Percentiles rank a stretch among this genome's conserved stretches.
phyloP scores from a whole-genome alignment of 92 coral and sea anemone species.

The Actinostola sp. region DNA sequence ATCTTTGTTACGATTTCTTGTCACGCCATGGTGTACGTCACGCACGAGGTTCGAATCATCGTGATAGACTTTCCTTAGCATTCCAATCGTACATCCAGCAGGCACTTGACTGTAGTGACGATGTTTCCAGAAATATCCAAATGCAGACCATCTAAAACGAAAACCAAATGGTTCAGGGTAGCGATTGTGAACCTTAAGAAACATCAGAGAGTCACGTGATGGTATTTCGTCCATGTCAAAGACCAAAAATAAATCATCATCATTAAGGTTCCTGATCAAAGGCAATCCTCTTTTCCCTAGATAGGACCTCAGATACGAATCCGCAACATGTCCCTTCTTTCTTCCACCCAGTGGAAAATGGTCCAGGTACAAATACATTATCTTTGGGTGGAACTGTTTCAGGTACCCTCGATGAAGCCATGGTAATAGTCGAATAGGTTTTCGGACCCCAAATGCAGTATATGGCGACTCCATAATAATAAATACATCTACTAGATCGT shows the following conservation, averaged over 20 bases:
- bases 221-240: conserved; percentile 51
- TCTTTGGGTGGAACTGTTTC: conserved; percentile 34
- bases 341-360: conserved; percentile 40
- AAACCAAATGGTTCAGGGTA: conserved; percentile 46
- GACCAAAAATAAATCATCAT: conserved; percentile 41
- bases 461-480: conserved; percentile 40
- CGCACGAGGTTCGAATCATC: conserved; percentile 39
- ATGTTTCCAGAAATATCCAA: conserved; percentile 52
- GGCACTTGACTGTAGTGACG: conserved; percentile 54
- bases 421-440: conserved; percentile 34
- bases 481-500: conserved; percentile 42
- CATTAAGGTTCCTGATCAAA: conserved; percentile 7
- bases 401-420: conserved; percentile 37
- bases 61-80: conserved; percentile 34
- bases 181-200: conserved; percentile 32
- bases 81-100: conserved; percentile 41
- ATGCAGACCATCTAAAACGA: conserved; percentile 49
- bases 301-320: conserved; percentile 36
- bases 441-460: conserved; percentile 34
- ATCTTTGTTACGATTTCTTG: conserved; percentile 15
- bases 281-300: conserved; percentile 46
- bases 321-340: conserved; percentile 36
- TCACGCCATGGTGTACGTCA: conserved; percentile 48
- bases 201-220: conserved; percentile 43
- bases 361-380: conserved; percentile 31